Evolutionary conservation across 1,140 invertebrate genomes (phyloP).

Genomic region (Trinorchestia longiramus): DNA sequence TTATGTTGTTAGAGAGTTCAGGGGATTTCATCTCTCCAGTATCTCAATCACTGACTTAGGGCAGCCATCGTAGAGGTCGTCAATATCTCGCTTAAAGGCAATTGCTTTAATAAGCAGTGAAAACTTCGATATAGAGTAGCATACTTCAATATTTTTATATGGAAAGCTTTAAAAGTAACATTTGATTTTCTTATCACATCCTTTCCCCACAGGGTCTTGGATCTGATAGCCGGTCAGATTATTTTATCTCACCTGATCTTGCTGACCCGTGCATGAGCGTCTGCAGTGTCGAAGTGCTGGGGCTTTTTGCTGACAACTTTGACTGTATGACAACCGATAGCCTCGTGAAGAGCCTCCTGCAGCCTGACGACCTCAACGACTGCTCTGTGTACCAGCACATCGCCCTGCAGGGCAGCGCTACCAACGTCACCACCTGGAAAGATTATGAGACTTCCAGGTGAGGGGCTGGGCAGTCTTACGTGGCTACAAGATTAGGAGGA

Average conservation of each 20-base stretch:
- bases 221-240: background rate
- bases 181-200: background rate
- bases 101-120: background rate
- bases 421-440: slow-evolving; percentile 18
- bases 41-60: too few species aligned
- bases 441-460: background rate
- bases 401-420: background rate
- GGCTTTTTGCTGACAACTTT: slow-evolving; percentile 35
- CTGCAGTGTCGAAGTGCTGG: slow-evolving; percentile 3
- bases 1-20: too few species aligned
- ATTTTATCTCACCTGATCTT: background rate
- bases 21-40: too few species aligned
- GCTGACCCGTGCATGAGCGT: slow-evolving; percentile 24
- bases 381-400: slow-evolving; percentile 37
- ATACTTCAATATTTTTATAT: background rate
- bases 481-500: too few species aligned
- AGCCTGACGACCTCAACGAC: slow-evolving; percentile 48
- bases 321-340: slow-evolving; percentile 42
- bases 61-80: too few species aligned
- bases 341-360: slow-evolving; percentile 20
- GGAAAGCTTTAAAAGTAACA: background rate
- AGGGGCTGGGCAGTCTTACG: background rate
- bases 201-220: background rate
- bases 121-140: background rate
- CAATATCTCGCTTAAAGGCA: too few species aligned